Base-by-base conservation (phyloP, 92 coral and sea anemone species). In the Phenganax stokvisi region DNA sequence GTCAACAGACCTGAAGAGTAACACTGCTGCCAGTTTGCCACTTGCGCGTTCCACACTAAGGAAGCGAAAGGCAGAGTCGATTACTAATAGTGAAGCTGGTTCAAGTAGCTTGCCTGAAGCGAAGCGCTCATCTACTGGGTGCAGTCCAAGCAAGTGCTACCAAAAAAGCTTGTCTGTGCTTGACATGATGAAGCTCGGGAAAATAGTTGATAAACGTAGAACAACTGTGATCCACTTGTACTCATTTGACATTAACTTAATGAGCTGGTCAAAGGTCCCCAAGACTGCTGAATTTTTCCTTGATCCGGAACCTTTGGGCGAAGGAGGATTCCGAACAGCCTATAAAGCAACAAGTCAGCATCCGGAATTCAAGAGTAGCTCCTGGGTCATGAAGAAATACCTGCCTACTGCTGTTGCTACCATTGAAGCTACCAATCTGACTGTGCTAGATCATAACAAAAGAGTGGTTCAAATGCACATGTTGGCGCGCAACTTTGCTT, bases 391-490 rank as follows among this genome's bases (percentile, higher is more conserved):
- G 0, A 73, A 54, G 78, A 73, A 55, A 51, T 73, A 73, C 27
- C 44, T 73, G 61, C 78, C 78, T 51, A 59, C 53, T 53, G 77
- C 77, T 72, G 77, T 72, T 51, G 57, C 61, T 31, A 73, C 78
- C 27, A 73, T 73, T 73, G 44, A 55, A 53, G 78, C 61, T 10
- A 73, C 57, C 7, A 55, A 55, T 31, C 61, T 13, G 0, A 53
- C 3, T 53, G 1, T 55, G 62, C 61, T 12, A 73, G 78, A n/a
- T 54, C 78, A 73, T 8, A 73, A 53, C 56, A 73, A 51, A 20
- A 73, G 54, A 37, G 78, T 73, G n/a, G 61, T 73, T 53, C 61
- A 89, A 57, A 86, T 83, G 89, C 91, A 89, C 51, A 63, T 79
- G 54, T 71, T 89, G 67, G 92, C 92, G 2, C 30, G 37, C 61